Evolutionary conservation across 1,140 invertebrate species (phyloP), one percentile per base, ranked within the genome.

Genomic region (Cherax quadricarinatus): DNA sequence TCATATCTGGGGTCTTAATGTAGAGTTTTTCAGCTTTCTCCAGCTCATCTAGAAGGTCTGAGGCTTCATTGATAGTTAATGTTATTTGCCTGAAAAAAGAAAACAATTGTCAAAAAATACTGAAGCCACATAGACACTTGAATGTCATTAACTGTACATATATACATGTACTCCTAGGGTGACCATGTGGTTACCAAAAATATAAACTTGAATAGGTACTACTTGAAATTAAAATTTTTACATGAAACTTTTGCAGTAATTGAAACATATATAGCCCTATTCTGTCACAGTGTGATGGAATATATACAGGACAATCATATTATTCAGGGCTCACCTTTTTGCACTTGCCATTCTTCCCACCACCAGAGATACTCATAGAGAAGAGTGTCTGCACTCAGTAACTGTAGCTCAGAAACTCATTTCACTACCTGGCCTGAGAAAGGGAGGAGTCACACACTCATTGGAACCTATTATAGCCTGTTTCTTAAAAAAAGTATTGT

Each of bases 51-150:
- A 41, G 30, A 41, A 41, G 30, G 30, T 87, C 86, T 78, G 75
- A 57, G 86, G 75, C 75, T 87, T 87, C 86, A 78, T 87, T 87
- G 10, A 87, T 41, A 87, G 66, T 87, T n/a, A 87, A 41, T 41
- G 16, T 53, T 51, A n/a, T 10, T 78, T 75, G 18, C 75, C 75
- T 62, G n/a, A 87, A 87, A 49, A 48, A 1, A 79, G 70, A 78
- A 87, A 79, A 87, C 21, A 57, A 10, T 57, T 85, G 12, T 85
- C 83, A 60, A 14, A 16, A 85, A 14, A 18, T 5, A 60, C 21
- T 85, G 12, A 57, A 10, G 21, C 18, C 30, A 1, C 7, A n/a
- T 0, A n/a, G n/a, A 80, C 30, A 41, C 30, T 3, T 5, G 24
- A 18, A 48, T 7, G 21, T 53, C 18, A 53, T 57, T 18, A 57